Conservation (phyloP, 2,888 invertebrate species). For the Tethea ocularis region DNA sequence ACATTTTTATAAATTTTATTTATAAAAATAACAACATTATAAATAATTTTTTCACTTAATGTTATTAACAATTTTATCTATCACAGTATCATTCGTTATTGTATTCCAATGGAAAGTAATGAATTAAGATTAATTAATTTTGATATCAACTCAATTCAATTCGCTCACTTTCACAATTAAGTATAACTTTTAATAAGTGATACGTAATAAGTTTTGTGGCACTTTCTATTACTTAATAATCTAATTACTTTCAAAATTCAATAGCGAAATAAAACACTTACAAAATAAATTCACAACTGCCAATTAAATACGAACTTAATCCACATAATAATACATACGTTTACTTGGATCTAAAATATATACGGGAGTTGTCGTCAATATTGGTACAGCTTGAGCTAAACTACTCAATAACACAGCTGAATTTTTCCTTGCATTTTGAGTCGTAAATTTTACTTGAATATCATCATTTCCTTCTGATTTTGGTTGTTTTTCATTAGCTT, state of each 20-base stretch:
- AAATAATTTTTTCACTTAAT: constrained; percentile 30
- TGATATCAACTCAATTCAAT: constrained; percentile 31
- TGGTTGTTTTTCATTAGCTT: constrained; percentile 30
- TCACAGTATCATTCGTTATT: constrained; percentile 61
- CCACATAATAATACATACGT: constrained; percentile 79
- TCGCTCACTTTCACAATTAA: constrained; percentile 42
- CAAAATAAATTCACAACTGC: constrained; percentile 4
- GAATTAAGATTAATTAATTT: constrained; percentile 29
- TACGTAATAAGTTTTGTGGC: constrained; percentile 50
- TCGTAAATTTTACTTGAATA: constrained; percentile 31
- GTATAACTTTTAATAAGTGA: constrained; percentile 16
- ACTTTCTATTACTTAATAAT: constrained; percentile 55
- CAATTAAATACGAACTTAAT: constrained; percentile 23
- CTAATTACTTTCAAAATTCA: constrained; percentile 30
- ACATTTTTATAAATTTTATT: constrained; percentile 29
- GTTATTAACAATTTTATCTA: constrained; percentile 49
- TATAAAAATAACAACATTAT: constrained; percentile 38
- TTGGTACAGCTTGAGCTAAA: constrained; percentile 67
- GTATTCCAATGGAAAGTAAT: constrained; percentile 22
- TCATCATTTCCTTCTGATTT: constrained; percentile 29
- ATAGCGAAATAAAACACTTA: neutral
- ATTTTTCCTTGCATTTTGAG: constrained; percentile 41
- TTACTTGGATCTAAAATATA: constrained; percentile 79
- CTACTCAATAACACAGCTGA: constrained; percentile 66
- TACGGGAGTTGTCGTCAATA: constrained; percentile 65